phyloP scores from a whole-genome alignment of 1,140 invertebrate species.

The Caerostris extrusa region DNA sequence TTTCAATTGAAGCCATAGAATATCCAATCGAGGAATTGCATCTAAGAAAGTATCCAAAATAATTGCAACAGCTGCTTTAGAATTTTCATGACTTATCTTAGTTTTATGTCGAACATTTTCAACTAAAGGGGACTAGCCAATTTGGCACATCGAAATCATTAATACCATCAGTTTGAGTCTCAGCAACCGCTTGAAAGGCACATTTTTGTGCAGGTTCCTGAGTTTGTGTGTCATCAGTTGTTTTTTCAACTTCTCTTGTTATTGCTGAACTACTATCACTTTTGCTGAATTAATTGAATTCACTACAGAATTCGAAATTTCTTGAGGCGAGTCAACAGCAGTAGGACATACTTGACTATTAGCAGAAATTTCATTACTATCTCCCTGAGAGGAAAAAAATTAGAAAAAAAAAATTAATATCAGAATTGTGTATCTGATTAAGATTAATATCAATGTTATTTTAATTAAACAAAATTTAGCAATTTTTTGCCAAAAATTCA shows the following conservation, averaged over 20 bases:
- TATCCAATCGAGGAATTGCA: conserved; percentile 53
- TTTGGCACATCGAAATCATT: conserved; percentile 61
- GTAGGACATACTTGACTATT: background rate
- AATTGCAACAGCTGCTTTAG: conserved; percentile 64
- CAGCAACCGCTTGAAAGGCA: background rate
- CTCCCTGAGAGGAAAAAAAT: background rate
- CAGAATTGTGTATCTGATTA: too few species aligned
- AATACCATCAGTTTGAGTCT: conserved; percentile 63
- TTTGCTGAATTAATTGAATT: background rate
- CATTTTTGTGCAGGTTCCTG: background rate
- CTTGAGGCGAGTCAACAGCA: background rate
- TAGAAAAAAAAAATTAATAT: background rate
- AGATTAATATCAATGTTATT: too few species aligned
- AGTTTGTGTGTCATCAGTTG: background rate
- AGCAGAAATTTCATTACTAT: background rate
- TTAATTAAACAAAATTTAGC: too few species aligned
- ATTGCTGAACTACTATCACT: background rate
- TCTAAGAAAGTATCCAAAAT: conserved; percentile 68
- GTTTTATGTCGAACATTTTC: conserved; percentile 70
- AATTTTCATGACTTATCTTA: conserved; percentile 70
- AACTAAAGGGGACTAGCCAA: conserved; percentile 69
- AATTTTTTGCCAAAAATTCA: too few species aligned
- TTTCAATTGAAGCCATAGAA: conserved; percentile 59
- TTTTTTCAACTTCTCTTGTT: background rate
- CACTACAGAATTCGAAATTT: background rate